Conservation (phyloP, 1,140 invertebrate genomes). For the Cyphomyrmex costatus region DNA sequence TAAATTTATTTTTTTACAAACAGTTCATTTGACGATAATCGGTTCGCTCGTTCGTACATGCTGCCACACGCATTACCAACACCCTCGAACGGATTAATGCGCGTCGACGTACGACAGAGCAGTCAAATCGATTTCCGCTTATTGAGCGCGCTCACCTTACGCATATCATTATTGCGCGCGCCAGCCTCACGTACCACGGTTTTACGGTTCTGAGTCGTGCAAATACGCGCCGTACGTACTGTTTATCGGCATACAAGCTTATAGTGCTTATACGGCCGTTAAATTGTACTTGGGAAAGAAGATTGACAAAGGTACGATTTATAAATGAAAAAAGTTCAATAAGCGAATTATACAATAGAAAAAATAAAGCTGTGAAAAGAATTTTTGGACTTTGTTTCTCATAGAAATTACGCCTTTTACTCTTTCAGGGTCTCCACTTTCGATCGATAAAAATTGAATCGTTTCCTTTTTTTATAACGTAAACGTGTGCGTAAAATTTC, state of each 20-base stretch:
- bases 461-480: background rate
- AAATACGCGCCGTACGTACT: conserved; percentile 32
- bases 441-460: background rate
- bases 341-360: background rate
- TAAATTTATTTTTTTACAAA: conserved; percentile 20
- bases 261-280: background rate
- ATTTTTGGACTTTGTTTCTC: background rate
- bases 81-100: conserved; percentile 57
- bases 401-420: background rate
- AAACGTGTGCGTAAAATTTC: background rate
- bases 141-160: conserved; percentile 62
- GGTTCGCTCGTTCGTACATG: conserved; percentile 13
- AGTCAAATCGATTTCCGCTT: conserved; percentile 71
- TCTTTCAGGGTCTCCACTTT: too few species aligned
- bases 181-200: conserved; percentile 59
- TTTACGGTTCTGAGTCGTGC: conserved; percentile 67
- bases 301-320: conserved; percentile 35
- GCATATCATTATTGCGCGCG: conserved; percentile 68
- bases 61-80: conserved; percentile 4
- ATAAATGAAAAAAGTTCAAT: conserved; percentile 13
- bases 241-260: background rate
- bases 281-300: background rate
- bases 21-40: conserved; percentile 54
- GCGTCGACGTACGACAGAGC: conserved; percentile 49
- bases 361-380: background rate